Percentiles rank a stretch among this genome's conserved stretches.
Conservation (phyloP, 2,888 invertebrate species). For the Cantharis rustica region DNA sequence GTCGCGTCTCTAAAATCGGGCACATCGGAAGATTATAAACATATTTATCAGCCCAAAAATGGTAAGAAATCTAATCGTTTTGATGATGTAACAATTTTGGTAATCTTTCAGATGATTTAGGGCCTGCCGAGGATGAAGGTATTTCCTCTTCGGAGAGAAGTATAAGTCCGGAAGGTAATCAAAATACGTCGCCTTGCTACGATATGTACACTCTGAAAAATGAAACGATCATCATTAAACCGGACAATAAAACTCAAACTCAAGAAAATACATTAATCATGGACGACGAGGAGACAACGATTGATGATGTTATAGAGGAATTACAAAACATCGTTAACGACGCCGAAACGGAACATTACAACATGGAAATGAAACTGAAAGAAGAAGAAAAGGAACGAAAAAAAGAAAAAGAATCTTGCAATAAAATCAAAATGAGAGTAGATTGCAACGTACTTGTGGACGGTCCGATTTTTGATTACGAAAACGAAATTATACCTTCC, state of each 20-base stretch:
- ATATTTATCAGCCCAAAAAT: conserved; percentile 22
- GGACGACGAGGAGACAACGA: conserved; percentile 79
- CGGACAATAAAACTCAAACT: conserved; percentile 40
- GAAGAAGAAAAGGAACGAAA: conserved; percentile 38
- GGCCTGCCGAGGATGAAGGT: conserved; percentile 86
- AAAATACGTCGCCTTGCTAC: conserved; percentile 65
- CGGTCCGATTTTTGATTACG: conserved; percentile 61
- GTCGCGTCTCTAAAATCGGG: conserved; percentile 65
- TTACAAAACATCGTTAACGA: conserved; percentile 83
- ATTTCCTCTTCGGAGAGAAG: conserved; percentile 85
- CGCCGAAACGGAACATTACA: conserved; percentile 73
- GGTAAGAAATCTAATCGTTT: conserved; percentile 5
- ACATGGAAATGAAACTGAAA: conserved; percentile 54
- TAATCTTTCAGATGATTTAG: conserved; percentile 64
- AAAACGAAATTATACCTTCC: conserved; percentile 75
- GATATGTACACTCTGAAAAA: conserved; percentile 66
- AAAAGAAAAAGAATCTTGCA: conserved; percentile 45
- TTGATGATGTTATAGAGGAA: conserved; percentile 87
- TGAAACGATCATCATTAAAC: conserved; percentile 60
- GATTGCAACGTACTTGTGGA: conserved; percentile 49
- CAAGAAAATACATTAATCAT: conserved; percentile 48
- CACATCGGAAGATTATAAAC: conserved; percentile 48
- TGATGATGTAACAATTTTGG: not conserved
- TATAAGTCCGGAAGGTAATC: conserved; percentile 71
- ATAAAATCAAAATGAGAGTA: conserved; percentile 47